These are phyloP conservation scores for Cyclopterus lumpus DNA, from an alignment of 2,797 vertebrate species.

Conservation along the genomic window DNA sequence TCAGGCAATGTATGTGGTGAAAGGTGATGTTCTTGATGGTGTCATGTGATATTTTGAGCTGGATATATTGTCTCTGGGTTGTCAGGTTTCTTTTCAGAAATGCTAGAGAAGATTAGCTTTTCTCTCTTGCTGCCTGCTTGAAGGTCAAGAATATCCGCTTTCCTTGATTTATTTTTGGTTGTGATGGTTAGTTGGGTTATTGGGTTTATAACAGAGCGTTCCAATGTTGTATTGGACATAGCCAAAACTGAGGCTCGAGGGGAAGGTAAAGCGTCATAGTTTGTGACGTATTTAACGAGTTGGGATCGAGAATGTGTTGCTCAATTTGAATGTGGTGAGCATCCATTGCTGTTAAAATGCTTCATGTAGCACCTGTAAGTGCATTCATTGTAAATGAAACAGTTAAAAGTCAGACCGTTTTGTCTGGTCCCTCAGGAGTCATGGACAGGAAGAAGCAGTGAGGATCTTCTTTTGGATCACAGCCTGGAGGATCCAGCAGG, in stretches of 20 bases:
- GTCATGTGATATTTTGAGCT: not conserved
- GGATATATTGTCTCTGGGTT: not conserved
- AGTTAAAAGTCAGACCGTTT: constrained; percentile 25
- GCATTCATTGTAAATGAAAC: not conserved
- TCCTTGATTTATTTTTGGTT: not conserved
- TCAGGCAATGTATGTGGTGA: no score
- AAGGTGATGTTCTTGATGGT: no score
- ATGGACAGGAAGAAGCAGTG: constrained; percentile 87
- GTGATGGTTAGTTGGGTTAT: no score
- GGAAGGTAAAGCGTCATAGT: not conserved
- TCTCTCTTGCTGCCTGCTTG: no score
- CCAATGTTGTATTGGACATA: not conserved
- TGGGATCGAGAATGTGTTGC: not conserved
- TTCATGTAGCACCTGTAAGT: not conserved
- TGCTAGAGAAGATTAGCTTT: no score
- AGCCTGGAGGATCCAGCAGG: constrained; percentile 82
- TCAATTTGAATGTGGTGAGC: not conserved
- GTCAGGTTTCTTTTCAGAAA: no score
- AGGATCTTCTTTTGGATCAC: constrained; percentile 78
- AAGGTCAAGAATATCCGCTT: no score
- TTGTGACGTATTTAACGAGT: not conserved
- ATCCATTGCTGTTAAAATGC: not conserved
- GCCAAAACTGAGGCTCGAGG: not conserved
- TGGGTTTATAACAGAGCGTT: no score
- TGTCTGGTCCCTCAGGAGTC: constrained; percentile 44